Base-by-base conservation (phyloP, 2,797 vertebrate species). In the Salarias fasciatus region DNA sequence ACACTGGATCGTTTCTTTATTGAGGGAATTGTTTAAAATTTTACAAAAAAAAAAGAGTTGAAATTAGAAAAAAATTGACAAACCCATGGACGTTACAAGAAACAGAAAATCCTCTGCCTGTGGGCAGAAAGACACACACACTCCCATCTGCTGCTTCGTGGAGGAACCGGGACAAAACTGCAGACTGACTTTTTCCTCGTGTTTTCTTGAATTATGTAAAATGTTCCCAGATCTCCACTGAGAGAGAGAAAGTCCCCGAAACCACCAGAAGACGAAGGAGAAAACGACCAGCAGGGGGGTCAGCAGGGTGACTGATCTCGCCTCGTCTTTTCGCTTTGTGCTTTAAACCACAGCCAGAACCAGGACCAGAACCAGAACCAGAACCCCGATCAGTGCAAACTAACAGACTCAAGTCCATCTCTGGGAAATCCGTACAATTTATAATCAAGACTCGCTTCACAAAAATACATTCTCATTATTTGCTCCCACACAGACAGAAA, bases 321-420 rank as follows among this genome's bases (percentile, higher is more conserved):
- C 46, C 31, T 57, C 36, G 28, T 45, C 41, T 35, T 60, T 24
- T 24, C 55, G 49, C 38, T 45, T 76, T 72, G 60, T 80, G 71
- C 67, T 78, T 72, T 24, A 24, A 24, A 24, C 18, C 18, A 24
- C 18, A 24, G 18, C 18, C 75, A 69, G 18, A 24, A 24, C 18
- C 18, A 24, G 18, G 40, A 40, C 11, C 37, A 40, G 53, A 65
- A 52, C 49, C 68, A 14, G 24, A 76, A 73, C 60, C 69, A 81
- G 49, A 71, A 70, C 18, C 69, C 61, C 33, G 53, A 75, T 86
- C 84, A 86, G 81, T 86, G 79, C 83, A 85, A 81, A 77, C 45
- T n/a, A 38, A 64, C 47, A 67, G 38, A 60, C 52, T 5, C 54
- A 63, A 51, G 58, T 37, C 8, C 40, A 47, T 29, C 10, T 66